Evolutionary conservation across 1,140 invertebrate species (phyloP).

Genomic region (Pararge aegeria): DNA sequence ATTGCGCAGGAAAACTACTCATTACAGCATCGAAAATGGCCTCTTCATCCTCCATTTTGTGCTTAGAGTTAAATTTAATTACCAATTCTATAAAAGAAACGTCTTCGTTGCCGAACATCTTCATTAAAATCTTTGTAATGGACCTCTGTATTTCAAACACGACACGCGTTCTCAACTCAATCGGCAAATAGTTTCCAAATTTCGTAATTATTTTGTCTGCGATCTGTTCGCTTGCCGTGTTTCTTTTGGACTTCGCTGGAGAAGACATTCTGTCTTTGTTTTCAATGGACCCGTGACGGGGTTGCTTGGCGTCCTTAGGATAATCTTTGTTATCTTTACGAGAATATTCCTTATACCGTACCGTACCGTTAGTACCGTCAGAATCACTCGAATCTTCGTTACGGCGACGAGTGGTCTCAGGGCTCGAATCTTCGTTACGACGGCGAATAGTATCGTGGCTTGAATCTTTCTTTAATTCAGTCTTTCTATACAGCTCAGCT

Average conservation of each 20-base stretch:
- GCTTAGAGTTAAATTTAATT: slow-evolving; percentile 54
- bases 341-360: not conserved
- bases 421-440: slow-evolving; percentile 27
- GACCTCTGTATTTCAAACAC: slow-evolving; percentile 40
- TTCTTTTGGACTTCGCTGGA: slow-evolving; percentile 40
- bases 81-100: slow-evolving; percentile 61
- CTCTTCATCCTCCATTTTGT: slow-evolving; percentile 41
- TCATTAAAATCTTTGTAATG: slow-evolving; percentile 37
- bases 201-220: slow-evolving; percentile 43
- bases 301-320: slow-evolving; percentile 8
- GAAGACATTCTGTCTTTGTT: slow-evolving; percentile 7
- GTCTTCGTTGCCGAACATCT: slow-evolving; percentile 54
- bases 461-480: slow-evolving; percentile 29
- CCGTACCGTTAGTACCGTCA: no score
- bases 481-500: slow-evolving; percentile 47
- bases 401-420: slow-evolving; percentile 18
- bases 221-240: slow-evolving; percentile 56
- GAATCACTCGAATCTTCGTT: slow-evolving; percentile 22
- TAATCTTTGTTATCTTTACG: slow-evolving; percentile 13
- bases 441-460: slow-evolving; percentile 22
- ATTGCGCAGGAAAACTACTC: slow-evolving; percentile 44
- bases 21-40: slow-evolving; percentile 53
- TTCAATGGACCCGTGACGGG: slow-evolving; percentile 15
- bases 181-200: slow-evolving; percentile 30
- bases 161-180: slow-evolving; percentile 34